These are phyloP conservation scores for Tinea pellionella DNA, from an alignment of 2,888 invertebrate species.

Conservation along the genomic window DNA sequence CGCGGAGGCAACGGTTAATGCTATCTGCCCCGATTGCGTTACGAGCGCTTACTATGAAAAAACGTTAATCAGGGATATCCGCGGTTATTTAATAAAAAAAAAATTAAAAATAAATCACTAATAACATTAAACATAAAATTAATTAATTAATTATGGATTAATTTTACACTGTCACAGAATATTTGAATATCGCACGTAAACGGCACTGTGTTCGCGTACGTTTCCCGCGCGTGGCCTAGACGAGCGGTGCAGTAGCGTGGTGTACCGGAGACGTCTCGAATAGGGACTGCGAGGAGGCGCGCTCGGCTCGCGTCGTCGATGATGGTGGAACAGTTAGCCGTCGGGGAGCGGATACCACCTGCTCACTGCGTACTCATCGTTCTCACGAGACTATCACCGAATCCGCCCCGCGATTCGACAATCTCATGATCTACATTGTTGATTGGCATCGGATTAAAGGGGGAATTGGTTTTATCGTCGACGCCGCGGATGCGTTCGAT, in stretches of 20 bases:
- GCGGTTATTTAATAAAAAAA: not conserved
- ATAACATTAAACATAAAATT: too few relatives aligned
- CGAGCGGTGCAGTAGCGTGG: constrained; percentile 33
- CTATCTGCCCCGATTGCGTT: constrained; percentile 68
- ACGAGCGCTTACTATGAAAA: constrained; percentile 40
- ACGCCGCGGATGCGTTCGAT: constrained; percentile 37
- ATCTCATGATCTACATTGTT: constrained; percentile 52
- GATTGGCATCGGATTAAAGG: constrained; percentile 61
- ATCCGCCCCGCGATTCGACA: constrained; percentile 45
- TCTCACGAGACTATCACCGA: constrained; percentile 60
- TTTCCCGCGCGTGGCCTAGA: not conserved
- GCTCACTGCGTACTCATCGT: constrained; percentile 31
- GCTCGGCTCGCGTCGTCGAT: constrained; percentile 18
- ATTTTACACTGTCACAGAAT: not conserved
- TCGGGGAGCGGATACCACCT: constrained; percentile 59
- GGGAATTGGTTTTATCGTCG: constrained; percentile 44
- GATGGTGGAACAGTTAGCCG: constrained; percentile 59
- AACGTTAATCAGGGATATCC: constrained; percentile 19
- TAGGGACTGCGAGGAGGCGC: constrained; percentile 40
- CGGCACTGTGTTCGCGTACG: not conserved
- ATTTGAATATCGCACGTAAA: not conserved
- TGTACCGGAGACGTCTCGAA: constrained; percentile 38
- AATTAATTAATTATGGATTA: not conserved
- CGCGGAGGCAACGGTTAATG: constrained; percentile 67
- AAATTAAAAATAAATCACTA: too few relatives aligned